Evolutionary conservation across 2,888 invertebrate genomes (phyloP), one percentile per base, ranked within the genome.

Genomic region (Dynastes tityus): DNA sequence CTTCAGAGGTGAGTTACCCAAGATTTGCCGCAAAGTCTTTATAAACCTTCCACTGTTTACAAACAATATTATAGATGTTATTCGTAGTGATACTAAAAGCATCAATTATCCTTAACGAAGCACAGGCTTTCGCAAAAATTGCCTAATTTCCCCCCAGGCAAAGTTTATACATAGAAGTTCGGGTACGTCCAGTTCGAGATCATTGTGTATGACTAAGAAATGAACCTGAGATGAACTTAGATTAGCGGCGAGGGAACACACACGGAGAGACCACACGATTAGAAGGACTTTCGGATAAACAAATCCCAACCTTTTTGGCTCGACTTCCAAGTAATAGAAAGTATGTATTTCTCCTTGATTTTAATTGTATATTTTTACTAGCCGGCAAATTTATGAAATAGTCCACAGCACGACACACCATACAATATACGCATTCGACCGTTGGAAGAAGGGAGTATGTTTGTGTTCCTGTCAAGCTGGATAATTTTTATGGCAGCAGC

Each of bases 381-480:
- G 76, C 11, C 8, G 45, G 22, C 32, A n/a, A 74, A 76, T 67
- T 76, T 76, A 76, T 55, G 76, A 67, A 53, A 67, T 68, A 27
- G 61, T 27, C 40, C 73, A 27, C 22, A 8, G 8, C 55, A 58
- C 6, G 55, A 58, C 61, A 45, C 61, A 74, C 61, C 32, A 37
- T 27, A 74, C 73, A 74, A 74, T 74, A 74, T 49, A 49, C 27
- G 6, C 49, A 22, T 32, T 51, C 45, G 16, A 11, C 37, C n/a
- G 6, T 53, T 22, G 22, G 55, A 22, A 58, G 16, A 58, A 22
- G 55, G 22, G 55, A 58, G 55, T 58, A 58, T 76, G 76, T 68
- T 58, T 68, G 67, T 68, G 67, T 76, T 67, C 68, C 76, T 76
- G 76, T 76, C 58, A 65, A 27, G 13, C 67, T 65, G 76, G 76